Evolutionary conservation across 1,140 invertebrate genomes (phyloP).

Genomic region (Achroia grisella): DNA sequence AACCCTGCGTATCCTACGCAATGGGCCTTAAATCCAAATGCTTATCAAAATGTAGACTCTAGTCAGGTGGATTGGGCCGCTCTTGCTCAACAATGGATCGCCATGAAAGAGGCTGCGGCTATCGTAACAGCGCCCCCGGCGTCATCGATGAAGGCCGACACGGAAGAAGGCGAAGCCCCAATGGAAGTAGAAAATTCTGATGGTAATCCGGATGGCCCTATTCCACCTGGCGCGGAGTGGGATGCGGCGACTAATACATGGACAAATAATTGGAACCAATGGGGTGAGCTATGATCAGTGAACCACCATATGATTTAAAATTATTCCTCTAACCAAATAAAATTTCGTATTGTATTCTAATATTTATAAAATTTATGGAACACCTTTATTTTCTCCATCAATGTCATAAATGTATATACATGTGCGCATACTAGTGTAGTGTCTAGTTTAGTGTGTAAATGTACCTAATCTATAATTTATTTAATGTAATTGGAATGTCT

Average conservation of each 20-base stretch:
- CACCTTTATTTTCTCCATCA: too few species aligned
- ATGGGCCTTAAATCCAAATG: conserved; percentile 83
- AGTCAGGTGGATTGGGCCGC: conserved; percentile 94
- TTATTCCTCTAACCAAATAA: too few species aligned
- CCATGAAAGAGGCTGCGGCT: conserved; percentile 87
- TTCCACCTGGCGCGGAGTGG: conserved; percentile 41
- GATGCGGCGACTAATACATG: conserved; percentile 66
- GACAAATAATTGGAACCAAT: conserved; percentile 77
- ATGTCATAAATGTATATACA: too few species aligned
- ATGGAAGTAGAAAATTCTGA: conserved; percentile 85
- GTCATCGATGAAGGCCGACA: conserved; percentile 68
- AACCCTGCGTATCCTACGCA: conserved; percentile 79
- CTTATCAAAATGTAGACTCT: conserved; percentile 77
- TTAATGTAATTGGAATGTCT: too few species aligned
- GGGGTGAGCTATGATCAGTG: conserved; percentile 60
- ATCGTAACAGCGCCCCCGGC: conserved; percentile 64
- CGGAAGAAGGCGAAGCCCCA: conserved; percentile 85
- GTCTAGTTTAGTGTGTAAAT: too few species aligned
- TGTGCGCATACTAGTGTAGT: too few species aligned
- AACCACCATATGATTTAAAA: neutral
- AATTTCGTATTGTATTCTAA: conserved; percentile 5
- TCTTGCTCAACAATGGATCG: conserved; percentile 97
- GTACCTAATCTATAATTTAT: too few species aligned
- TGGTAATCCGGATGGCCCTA: conserved; percentile 48
- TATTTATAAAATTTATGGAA: conserved; percentile 6